Evolutionary conservation across 1,140 invertebrate species (phyloP), one percentile per base, ranked within the genome.

Genomic region (Eriocheir sinensis): DNA sequence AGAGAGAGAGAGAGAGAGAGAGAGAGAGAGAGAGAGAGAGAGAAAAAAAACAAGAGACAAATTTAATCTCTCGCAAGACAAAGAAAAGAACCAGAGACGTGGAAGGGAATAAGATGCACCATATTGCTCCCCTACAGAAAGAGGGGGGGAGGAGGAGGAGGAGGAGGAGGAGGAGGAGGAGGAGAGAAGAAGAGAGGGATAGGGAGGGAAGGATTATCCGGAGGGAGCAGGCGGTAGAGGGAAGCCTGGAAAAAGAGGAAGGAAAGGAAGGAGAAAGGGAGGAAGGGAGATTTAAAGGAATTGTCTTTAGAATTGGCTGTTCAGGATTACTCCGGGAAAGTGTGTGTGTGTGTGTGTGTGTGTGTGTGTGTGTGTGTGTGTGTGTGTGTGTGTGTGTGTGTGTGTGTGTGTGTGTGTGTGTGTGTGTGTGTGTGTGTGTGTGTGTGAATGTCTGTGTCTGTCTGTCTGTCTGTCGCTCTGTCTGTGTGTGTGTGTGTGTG

Each of bases 321-420:
- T 72, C 60, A 27, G 60, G 60, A 72, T 72, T 72, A 21, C 60
- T 72, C 21, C 6, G n/a, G 60, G 27, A 72, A 72, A 72, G 60
- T 72, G 60, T 72, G 60, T 72, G 60, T 72, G 60, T 72, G 60
- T 72, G 60, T 72, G 60, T 72, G 60, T 72, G 60, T 72, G 60
- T 72, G 60, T 72, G 60, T 72, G 60, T 72, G 60, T 72, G 60
- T 72, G 60, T 72, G 60, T 72, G 60, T 72, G 60, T 72, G 60
- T 72, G 60, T 72, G 60, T 72, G 60, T 72, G 60, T 72, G 60
- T 72, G 60, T 72, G 60, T 72, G 60, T 72, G 60, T 85, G 81
- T 85, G 81, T 85, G 81, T 85, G 81, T 85, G 81, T 85, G 81
- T 85, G 81, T 0, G 81, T 85, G 81, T 0, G 81, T 0, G 81